Conservation (phyloP, 2,888 invertebrate species). For the Folsomia candida region DNA sequence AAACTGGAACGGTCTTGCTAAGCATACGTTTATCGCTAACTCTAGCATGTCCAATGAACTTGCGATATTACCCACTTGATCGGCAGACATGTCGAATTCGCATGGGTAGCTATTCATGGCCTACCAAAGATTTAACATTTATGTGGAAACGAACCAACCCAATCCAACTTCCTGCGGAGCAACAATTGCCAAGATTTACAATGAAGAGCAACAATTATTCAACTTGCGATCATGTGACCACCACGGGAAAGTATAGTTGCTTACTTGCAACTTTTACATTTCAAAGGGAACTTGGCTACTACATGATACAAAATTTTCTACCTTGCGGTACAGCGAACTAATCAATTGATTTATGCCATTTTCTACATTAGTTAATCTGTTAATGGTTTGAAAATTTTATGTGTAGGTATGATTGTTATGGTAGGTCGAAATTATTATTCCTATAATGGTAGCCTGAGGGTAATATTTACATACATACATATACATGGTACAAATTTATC, state of each 20-base stretch:
- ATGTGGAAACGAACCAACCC: background rate
- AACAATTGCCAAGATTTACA: constrained; percentile 6
- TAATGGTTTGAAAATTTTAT: background rate
- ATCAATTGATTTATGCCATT: no score
- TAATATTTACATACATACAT: no score
- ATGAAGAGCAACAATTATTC: background rate
- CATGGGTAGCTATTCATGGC: constrained; percentile 8
- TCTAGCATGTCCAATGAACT: constrained; percentile 28
- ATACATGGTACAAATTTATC: no score
- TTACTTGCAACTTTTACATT: constrained; percentile 17
- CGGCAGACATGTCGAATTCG: constrained; percentile 24
- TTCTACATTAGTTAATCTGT: no score
- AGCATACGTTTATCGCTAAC: constrained; percentile 23
- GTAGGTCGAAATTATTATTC: no score
- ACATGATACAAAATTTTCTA: constrained; percentile 23
- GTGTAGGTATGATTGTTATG: constrained; percentile 6
- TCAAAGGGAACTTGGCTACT: constrained; percentile 21
- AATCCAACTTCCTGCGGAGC: background rate
- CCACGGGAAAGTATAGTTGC: constrained; percentile 19
- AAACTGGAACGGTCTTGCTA: constrained; percentile 19
- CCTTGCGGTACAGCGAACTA: constrained; percentile 15
- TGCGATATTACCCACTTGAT: constrained; percentile 31
- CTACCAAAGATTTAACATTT: constrained; percentile 5
- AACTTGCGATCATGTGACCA: constrained; percentile 7
- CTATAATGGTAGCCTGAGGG: no score